These are phyloP conservation scores for Tinamus guttatus DNA, from an alignment of 2,113 vertebrate species.

Conservation along the genomic window DNA sequence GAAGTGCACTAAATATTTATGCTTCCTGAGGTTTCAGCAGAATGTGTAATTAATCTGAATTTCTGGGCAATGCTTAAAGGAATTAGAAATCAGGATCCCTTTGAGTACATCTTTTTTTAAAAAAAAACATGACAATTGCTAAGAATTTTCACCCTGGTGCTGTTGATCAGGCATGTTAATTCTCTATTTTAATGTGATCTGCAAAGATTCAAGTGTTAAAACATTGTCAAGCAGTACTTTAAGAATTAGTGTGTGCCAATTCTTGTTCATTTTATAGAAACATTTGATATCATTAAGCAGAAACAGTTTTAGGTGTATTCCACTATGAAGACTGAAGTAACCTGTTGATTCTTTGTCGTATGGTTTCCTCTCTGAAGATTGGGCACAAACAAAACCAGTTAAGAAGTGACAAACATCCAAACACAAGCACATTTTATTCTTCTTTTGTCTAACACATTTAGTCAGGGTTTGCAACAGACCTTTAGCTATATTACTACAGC, in stretches of 20 bases:
- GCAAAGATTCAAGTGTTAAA: conserved; percentile 44
- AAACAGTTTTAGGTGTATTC: conserved; percentile 51
- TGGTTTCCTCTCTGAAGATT: conserved; percentile 47
- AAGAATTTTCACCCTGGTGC: not conserved
- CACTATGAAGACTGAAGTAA: not conserved
- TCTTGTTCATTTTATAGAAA: conserved; percentile 20
- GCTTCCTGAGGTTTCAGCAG: conserved; percentile 12
- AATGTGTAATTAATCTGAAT: conserved; percentile 15
- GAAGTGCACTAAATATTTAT: conserved; percentile 14
- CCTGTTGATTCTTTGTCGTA: conserved; percentile 30
- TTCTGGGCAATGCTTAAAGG: conserved; percentile 11
- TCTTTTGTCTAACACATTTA: conserved; percentile 27
- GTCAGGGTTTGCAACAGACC: conserved; percentile 6
- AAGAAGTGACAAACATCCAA: conserved; percentile 47
- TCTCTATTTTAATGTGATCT: conserved; percentile 11
- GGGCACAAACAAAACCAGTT: conserved; percentile 37
- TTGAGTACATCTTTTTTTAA: not conserved
- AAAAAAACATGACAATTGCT: not conserved
- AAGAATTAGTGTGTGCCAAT: conserved; percentile 24
- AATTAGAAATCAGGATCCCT: not conserved
- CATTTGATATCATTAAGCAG: conserved; percentile 44
- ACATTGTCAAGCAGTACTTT: conserved; percentile 37
- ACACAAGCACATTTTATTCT: conserved; percentile 33
- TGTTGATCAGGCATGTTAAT: not conserved
- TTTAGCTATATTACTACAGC: not conserved